Percentiles rank a stretch among this genome's conserved stretches.
Evolutionary conservation across 2,888 invertebrate genomes (phyloP).

Genomic region (Tortrix viridana): DNA sequence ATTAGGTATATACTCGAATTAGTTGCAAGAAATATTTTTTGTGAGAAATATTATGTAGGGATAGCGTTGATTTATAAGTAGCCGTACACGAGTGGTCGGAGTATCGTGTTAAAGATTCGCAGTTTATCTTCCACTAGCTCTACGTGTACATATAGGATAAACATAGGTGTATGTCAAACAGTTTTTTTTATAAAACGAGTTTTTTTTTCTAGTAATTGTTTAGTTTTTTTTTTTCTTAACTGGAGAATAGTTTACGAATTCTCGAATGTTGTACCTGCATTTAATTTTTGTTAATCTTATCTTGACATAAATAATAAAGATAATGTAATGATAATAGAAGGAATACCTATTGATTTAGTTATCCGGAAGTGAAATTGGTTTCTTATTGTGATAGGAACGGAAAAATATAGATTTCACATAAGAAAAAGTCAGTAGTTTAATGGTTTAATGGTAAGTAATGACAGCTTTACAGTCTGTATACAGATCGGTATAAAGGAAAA

Average conservation of each 20-base stretch:
- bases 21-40: constrained; percentile 83
- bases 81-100: constrained; percentile 71
- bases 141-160: constrained; percentile 78
- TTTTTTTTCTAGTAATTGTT: constrained; percentile 79
- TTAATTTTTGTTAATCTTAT: constrained; percentile 79
- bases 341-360: constrained; percentile 65
- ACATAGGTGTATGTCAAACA: constrained; percentile 67
- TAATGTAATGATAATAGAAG: constrained; percentile 48
- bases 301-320: constrained; percentile 81
- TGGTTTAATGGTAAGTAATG: constrained; percentile 73
- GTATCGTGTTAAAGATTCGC: constrained; percentile 82
- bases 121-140: constrained; percentile 83
- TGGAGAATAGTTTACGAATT: constrained; percentile 77
- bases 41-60: constrained; percentile 78
- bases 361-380: constrained; percentile 72
- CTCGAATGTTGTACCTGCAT: constrained; percentile 85
- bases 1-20: constrained; percentile 83
- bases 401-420: constrained; percentile 70
- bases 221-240: constrained; percentile 77
- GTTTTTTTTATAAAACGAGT: constrained; percentile 69
- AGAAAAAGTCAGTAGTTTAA: constrained; percentile 80
- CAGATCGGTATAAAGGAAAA: constrained; percentile 62
- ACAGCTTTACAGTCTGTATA: constrained; percentile 80
- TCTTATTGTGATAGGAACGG: constrained; percentile 63
- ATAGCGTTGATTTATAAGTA: constrained; percentile 76